phyloP scores from a whole-genome alignment of 2,113 vertebrate genomes.

The Podarcis cretensis region DNA sequence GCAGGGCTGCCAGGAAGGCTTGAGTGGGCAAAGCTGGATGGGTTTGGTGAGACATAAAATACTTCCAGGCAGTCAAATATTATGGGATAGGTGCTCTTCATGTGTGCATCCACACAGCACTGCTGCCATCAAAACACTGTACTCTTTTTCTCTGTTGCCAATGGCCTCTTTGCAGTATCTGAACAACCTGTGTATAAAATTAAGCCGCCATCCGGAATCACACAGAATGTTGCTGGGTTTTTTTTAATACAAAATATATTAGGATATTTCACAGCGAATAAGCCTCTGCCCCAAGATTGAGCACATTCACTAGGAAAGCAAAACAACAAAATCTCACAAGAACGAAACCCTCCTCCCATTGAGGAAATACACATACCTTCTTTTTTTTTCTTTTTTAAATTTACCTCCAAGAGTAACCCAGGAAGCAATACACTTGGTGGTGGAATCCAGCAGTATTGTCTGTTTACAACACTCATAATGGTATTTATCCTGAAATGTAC shows the following conservation, averaged over 20 bases:
- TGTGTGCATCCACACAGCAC: too few species aligned
- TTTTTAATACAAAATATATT: not conserved
- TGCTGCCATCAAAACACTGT: too few species aligned
- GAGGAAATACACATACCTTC: conserved; percentile 14
- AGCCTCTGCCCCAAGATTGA: not conserved
- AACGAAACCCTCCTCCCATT: not conserved
- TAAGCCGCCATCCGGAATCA: too few species aligned
- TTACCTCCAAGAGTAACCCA: conserved; percentile 31
- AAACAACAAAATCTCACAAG: not conserved
- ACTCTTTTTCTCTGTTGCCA: too few species aligned
- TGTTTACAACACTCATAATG: not conserved
- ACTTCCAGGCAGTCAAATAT: too few species aligned
- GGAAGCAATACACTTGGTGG: not conserved
- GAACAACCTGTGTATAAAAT: too few species aligned
- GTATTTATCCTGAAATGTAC: not conserved
- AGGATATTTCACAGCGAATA: not conserved
- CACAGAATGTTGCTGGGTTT: not conserved
- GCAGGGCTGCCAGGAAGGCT: not conserved
- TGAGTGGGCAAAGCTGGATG: not conserved
- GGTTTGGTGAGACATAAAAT: too few species aligned
- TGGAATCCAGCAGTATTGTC: conserved; percentile 7
- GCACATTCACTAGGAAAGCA: not conserved
- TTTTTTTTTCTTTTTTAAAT: conserved; percentile 50
- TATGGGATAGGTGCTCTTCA: too few species aligned
- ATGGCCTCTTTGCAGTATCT: too few species aligned